A percentile compares a stretch with the other conserved stretches of the same genome.
These are phyloP conservation scores for Drosophila neocordata DNA, from an alignment of 1,140 invertebrate genomes.

Conservation along the genomic window DNA sequence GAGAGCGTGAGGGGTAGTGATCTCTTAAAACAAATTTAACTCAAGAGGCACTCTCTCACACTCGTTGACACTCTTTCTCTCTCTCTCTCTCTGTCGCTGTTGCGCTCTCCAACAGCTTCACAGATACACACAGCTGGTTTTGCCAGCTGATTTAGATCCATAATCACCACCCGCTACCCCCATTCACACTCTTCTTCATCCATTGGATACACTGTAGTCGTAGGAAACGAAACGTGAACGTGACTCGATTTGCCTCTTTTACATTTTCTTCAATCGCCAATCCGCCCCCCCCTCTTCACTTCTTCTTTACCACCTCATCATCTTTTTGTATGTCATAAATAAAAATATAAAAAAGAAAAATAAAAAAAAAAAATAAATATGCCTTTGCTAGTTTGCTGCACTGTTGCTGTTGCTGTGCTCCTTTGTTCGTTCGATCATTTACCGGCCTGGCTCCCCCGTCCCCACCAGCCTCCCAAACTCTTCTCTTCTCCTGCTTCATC, in stretches of 20 bases:
- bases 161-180: background rate
- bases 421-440: slow-evolving; percentile 17
- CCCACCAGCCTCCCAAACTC: background rate
- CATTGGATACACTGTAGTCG: background rate
- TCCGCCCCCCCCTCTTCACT: background rate
- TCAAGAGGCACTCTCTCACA: background rate
- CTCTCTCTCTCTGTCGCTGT: background rate
- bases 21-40: background rate
- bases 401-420: background rate
- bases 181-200: background rate
- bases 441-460: background rate
- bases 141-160: slow-evolving; percentile 6
- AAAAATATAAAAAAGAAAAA: slow-evolving; percentile 12
- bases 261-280: background rate
- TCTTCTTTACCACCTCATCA: background rate
- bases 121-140: background rate
- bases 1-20: background rate
- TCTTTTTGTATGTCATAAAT: slow-evolving; percentile 48
- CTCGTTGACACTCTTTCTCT: background rate
- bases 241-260: slow-evolving; percentile 33
- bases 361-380: slow-evolving; percentile 7
- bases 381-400: slow-evolving; percentile 17
- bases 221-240: slow-evolving; percentile 61
- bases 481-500: background rate
- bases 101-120: background rate